Evolutionary conservation across 1,140 invertebrate species (phyloP).

Genomic region (Pinna nobilis): DNA sequence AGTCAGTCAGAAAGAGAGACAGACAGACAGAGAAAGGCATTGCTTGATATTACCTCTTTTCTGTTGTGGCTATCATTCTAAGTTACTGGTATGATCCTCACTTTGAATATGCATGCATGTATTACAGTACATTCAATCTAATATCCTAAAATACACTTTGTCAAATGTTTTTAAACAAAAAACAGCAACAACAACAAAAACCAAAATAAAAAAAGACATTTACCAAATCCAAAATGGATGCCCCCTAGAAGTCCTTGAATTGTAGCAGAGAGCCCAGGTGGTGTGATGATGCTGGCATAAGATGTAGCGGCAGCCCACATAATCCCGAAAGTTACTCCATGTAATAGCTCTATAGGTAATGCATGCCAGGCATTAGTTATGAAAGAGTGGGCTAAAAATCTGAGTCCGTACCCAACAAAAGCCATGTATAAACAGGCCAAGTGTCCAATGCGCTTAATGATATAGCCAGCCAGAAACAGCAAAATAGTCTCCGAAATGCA

Average conservation of each 20-base stretch:
- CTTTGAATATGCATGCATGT: too few relatives aligned
- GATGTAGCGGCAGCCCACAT: constrained; percentile 93
- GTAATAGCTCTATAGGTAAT: constrained; percentile 88
- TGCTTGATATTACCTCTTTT: too few relatives aligned
- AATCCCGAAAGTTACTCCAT: constrained; percentile 91
- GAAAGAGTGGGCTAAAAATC: constrained; percentile 89
- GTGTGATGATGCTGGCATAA: constrained; percentile 89
- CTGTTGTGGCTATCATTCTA: too few relatives aligned
- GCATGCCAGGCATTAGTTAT: constrained; percentile 83
- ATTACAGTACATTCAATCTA: not conserved
- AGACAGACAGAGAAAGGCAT: too few relatives aligned
- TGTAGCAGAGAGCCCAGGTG: constrained; percentile 89
- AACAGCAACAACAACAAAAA: not conserved
- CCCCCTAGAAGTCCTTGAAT: constrained; percentile 88
- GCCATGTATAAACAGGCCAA: constrained; percentile 88
- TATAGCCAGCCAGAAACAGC: constrained; percentile 84
- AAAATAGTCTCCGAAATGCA: constrained; percentile 90
- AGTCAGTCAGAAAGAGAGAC: too few relatives aligned
- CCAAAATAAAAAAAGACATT: constrained; percentile 24
- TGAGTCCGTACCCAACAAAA: constrained; percentile 83
- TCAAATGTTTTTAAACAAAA: too few relatives aligned
- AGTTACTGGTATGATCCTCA: too few relatives aligned
- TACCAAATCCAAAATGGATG: constrained; percentile 76
- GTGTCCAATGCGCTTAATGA: constrained; percentile 89
- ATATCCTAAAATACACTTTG: too few relatives aligned